Evolutionary conservation across 1,140 invertebrate genomes (phyloP).

Genomic region (Palaemon carinicauda): DNA sequence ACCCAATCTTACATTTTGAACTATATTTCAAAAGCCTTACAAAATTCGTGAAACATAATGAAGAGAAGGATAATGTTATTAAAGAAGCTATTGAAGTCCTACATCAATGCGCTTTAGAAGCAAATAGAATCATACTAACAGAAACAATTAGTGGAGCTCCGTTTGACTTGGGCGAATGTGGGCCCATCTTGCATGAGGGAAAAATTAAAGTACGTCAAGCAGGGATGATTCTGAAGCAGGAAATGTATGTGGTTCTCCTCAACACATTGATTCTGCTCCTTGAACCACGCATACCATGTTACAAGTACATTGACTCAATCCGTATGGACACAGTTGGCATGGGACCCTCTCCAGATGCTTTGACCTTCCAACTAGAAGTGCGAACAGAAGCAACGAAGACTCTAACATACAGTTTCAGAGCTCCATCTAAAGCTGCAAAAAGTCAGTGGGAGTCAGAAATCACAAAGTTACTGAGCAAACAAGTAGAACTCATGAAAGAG

Average conservation of each 20-base stretch:
- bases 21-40: neutral
- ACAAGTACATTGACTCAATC: slow-evolving; percentile 29
- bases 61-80: neutral
- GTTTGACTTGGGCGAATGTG: slow-evolving; percentile 30
- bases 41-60: neutral
- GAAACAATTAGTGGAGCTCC: slow-evolving; percentile 16
- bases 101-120: neutral
- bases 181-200: slow-evolving; percentile 9
- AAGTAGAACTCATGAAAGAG: slow-evolving; percentile 29
- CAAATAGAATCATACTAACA: slow-evolving; percentile 30
- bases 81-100: slow-evolving; percentile 10
- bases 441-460: slow-evolving; percentile 26
- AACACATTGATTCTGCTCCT: slow-evolving; percentile 32
- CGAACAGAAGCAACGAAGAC: slow-evolving; percentile 27
- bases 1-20: neutral
- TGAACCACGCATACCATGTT: neutral
- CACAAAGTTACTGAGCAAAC: neutral
- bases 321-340: slow-evolving; percentile 46
- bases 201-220: slow-evolving; percentile 14
- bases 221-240: slow-evolving; percentile 15
- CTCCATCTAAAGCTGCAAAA: neutral
- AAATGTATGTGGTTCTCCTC: slow-evolving; percentile 13
- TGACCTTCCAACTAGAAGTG: slow-evolving; percentile 34
- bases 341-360: neutral
- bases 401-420: slow-evolving; percentile 11